phyloP scores from a whole-genome alignment of 2,113 vertebrate species.

The Odocoileus hemionus region DNA sequence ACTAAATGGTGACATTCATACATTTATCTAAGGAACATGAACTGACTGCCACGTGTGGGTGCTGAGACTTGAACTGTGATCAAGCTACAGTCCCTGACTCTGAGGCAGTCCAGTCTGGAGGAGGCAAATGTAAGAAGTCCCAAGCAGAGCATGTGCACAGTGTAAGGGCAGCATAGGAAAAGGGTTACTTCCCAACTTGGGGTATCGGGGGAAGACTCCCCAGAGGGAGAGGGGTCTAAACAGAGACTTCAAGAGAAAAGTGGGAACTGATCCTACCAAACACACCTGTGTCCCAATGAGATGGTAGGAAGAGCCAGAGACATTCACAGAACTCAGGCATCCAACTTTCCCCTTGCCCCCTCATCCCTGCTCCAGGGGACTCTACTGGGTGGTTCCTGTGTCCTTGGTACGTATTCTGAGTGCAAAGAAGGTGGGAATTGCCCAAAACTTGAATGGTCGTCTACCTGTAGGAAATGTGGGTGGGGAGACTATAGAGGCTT shows the following conservation, averaged over 20 bases:
- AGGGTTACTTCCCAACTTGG: neutral
- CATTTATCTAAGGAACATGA: neutral
- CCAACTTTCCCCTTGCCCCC: accelerated
- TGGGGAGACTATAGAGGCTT: neutral
- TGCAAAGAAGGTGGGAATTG: neutral
- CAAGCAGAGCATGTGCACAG: neutral
- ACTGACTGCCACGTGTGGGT: no score
- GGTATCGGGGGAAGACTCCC: neutral
- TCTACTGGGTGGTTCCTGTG: neutral
- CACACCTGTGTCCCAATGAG: neutral
- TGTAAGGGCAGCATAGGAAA: neutral
- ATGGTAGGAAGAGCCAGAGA: neutral
- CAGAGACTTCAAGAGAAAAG: neutral
- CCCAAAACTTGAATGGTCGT: neutral
- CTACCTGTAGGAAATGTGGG: neutral
- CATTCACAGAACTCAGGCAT: neutral
- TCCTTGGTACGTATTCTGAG: neutral
- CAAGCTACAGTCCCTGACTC: neutral
- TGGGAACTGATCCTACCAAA: neutral
- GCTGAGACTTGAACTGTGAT: neutral
- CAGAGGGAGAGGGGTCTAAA: neutral
- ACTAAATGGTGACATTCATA: neutral
- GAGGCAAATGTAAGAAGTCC: neutral
- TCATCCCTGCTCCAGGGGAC: neutral
- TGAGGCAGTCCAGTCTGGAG: neutral